phyloP scores from a whole-genome alignment of 2,797 vertebrate genomes.

The Ctenopoma multispine region DNA sequence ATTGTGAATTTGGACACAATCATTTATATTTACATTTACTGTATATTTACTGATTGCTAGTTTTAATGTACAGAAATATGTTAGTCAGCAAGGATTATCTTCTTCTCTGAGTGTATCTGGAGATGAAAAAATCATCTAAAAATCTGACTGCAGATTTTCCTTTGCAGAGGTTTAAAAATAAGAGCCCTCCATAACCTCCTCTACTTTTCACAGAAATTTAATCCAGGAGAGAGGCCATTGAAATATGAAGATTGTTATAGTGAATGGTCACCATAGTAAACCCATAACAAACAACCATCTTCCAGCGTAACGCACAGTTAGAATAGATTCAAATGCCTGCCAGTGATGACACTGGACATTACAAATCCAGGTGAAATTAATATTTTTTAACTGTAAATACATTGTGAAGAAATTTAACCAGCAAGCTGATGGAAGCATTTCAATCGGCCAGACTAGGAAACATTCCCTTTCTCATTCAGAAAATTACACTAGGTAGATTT shows the following conservation, averaged over 20 bases:
- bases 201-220: conserved; percentile 12
- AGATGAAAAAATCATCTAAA: neutral
- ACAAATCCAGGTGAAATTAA: neutral
- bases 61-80: neutral
- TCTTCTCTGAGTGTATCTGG: neutral
- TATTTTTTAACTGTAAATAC: neutral
- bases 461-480: neutral
- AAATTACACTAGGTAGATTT: conserved; percentile 1
- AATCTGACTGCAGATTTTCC: neutral
- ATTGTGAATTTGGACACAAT: no score
- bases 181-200: neutral
- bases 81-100: neutral
- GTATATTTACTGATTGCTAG: neutral
- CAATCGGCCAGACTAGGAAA: neutral
- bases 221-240: conserved; percentile 2
- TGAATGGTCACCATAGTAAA: conserved; percentile 22
- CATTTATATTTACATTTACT: no score
- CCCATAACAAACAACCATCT: neutral
- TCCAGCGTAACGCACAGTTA: neutral
- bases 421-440: neutral
- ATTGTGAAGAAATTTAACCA: neutral
- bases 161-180: conserved; percentile 14
- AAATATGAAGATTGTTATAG: conserved; percentile 10
- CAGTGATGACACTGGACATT: neutral
- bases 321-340: neutral